phyloP scores from a whole-genome alignment of 1,140 invertebrate genomes.

The Geopemphigus sp. region DNA sequence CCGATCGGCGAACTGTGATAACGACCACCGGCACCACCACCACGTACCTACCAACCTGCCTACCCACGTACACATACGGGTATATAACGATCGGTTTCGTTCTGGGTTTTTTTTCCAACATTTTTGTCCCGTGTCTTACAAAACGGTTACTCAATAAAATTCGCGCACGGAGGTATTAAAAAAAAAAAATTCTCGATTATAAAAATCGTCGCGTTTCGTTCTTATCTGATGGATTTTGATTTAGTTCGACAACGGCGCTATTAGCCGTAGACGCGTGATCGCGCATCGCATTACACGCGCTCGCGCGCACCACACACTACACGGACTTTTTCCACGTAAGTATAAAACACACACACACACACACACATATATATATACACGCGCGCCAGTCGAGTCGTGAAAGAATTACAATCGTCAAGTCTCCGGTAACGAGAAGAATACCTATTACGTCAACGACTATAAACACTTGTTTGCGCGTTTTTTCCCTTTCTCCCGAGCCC shows the following conservation, averaged over 20 bases:
- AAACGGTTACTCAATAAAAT: constrained; percentile 21
- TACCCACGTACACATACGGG: not conserved
- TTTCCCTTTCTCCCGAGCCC: not conserved
- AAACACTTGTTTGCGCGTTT: not conserved
- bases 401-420: not conserved
- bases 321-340: not conserved
- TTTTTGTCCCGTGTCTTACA: constrained; percentile 33
- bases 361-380: not conserved
- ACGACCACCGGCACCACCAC: too few species aligned
- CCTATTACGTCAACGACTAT: not conserved
- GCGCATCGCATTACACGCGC: not conserved
- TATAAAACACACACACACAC: not conserved
- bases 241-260: not conserved
- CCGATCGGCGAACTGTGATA: constrained; percentile 19
- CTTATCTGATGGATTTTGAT: not conserved
- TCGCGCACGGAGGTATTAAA: not conserved
- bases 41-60: too few species aligned
- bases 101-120: not conserved
- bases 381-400: not conserved
- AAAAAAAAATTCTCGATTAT: not conserved
- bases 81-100: not conserved
- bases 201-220: not conserved
- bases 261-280: not conserved
- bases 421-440: not conserved
- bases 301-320: too few species aligned